Percentiles rank a stretch among this genome's conserved stretches.
Conservation (phyloP, 1,140 invertebrate species). For the Physella acuta region DNA sequence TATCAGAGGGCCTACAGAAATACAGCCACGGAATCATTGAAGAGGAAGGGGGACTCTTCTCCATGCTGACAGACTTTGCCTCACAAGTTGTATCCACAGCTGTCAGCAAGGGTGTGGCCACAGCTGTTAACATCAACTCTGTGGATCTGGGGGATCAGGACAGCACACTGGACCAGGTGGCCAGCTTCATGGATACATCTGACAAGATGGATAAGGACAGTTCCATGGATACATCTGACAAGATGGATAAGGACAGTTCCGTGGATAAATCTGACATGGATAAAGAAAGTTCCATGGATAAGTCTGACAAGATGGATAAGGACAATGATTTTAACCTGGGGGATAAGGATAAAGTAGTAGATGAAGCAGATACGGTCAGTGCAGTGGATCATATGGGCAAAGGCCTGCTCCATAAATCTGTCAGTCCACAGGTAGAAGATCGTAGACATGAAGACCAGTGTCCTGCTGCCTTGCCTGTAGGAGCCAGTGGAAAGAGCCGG, state of each 20-base stretch:
- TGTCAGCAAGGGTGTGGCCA: slow-evolving; percentile 4
- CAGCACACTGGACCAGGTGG: background rate
- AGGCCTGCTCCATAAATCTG: background rate
- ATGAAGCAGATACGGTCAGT: background rate
- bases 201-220: background rate
- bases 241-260: background rate
- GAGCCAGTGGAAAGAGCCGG: background rate
- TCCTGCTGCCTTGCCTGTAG: background rate
- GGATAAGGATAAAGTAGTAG: background rate
- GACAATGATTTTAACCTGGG: background rate
- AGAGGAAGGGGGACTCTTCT: slow-evolving; percentile 38
- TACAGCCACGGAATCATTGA: slow-evolving; percentile 47
- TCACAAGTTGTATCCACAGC: slow-evolving; percentile 16
- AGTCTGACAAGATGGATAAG: too few relatives aligned
- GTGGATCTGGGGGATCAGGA: background rate
- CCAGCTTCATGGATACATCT: too few relatives aligned
- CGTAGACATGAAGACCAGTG: background rate
- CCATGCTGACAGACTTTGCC: slow-evolving; percentile 19
- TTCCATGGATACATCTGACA: background rate
- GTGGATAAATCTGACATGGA: background rate
- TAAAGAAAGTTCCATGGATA: too few relatives aligned
- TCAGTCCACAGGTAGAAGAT: background rate
- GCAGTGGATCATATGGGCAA: background rate
- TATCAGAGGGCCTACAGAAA: slow-evolving; percentile 23
- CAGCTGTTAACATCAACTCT: background rate